Evolutionary conservation across 2,888 invertebrate genomes (phyloP).

Genomic region (Penaeus monodon): DNA sequence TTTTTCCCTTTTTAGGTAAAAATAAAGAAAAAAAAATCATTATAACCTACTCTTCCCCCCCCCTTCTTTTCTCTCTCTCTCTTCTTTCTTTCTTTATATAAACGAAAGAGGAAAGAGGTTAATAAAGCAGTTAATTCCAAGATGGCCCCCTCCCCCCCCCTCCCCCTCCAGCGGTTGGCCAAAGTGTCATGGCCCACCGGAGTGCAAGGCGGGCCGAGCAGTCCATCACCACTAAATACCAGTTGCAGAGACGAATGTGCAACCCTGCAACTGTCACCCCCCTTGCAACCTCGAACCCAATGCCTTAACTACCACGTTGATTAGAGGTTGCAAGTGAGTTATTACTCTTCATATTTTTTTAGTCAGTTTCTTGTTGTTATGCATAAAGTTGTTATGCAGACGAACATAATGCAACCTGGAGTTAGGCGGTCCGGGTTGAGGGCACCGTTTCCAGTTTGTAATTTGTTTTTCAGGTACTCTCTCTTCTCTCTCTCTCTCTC

Average conservation of each 20-base stretch:
- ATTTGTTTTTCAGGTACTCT: conserved; percentile 21
- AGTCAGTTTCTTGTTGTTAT: conserved; percentile 29
- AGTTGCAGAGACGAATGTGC: conserved; percentile 43
- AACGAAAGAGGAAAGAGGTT: too few species aligned
- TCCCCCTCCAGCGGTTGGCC: conserved; percentile 15
- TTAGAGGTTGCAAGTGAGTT: conserved; percentile 50
- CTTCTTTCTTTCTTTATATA: too few species aligned
- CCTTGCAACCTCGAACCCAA: conserved; percentile 24
- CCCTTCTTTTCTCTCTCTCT: too few species aligned
- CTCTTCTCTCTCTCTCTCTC: too few species aligned
- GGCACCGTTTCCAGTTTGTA: neutral
- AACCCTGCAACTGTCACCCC: conserved; percentile 41
- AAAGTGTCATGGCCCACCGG: conserved; percentile 12
- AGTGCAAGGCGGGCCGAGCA: neutral
- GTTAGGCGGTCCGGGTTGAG: neutral
- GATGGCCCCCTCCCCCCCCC: neutral
- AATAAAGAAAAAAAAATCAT: too few species aligned
- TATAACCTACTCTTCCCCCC: too few species aligned
- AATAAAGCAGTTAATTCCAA: too few species aligned
- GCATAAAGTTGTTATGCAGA: conserved; percentile 37
- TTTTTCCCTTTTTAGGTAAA: too few species aligned
- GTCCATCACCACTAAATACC: conserved; percentile 47
- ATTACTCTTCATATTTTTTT: conserved; percentile 44
- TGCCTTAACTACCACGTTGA: conserved; percentile 43
- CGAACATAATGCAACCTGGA: neutral